These are phyloP conservation scores for Acanthurus lineatus DNA, from an alignment of 2,797 vertebrate genomes.

Conservation along the genomic window DNA sequence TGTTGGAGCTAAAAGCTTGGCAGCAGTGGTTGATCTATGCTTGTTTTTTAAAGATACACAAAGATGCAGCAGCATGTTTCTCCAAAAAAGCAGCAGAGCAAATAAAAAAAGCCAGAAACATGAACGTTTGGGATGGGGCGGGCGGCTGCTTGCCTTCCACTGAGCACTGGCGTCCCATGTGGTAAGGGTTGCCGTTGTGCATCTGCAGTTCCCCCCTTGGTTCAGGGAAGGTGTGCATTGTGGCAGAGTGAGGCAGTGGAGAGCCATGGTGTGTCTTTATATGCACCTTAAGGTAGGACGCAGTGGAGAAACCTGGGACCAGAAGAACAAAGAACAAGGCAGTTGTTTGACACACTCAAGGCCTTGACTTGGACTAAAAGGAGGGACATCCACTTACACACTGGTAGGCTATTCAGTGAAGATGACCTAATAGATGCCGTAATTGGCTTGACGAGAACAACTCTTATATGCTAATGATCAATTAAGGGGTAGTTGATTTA, in stretches of 20 bases:
- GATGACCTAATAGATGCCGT: background rate
- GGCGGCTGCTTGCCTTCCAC: conserved; percentile 98
- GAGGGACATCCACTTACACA: conserved; percentile 30
- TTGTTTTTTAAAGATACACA: conserved; percentile 59
- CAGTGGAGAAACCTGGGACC: conserved; percentile 99
- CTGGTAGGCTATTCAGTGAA: conserved; percentile 4
- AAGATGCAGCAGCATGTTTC: conserved; percentile 68
- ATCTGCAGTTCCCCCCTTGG: conserved; percentile 93
- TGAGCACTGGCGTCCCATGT: conserved; percentile 99
- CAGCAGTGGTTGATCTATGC: conserved; percentile 66
- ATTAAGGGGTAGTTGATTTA: background rate
- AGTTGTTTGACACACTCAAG: conserved; percentile 73
- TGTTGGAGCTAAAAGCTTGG: conserved; percentile 60
- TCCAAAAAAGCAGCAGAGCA: conserved; percentile 79
- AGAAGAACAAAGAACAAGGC: conserved; percentile 84
- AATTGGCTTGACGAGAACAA: conserved; percentile 3
- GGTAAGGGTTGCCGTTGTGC: conserved; percentile 98
- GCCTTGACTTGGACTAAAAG: conserved; percentile 64
- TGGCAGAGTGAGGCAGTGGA: conserved; percentile 84
- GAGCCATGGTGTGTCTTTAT: conserved; percentile 99
- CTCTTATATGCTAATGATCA: conserved; percentile 1
- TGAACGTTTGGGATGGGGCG: conserved; percentile 73
- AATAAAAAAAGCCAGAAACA: conserved; percentile 80
- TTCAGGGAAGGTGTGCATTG: conserved; percentile 91
- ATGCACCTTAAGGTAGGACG: conserved; percentile 99